A percentile compares a stretch with the other conserved stretches of the same genome.
Evolutionary conservation across 2,888 invertebrate species (phyloP).

Genomic region (Chloroclysta siterata): DNA sequence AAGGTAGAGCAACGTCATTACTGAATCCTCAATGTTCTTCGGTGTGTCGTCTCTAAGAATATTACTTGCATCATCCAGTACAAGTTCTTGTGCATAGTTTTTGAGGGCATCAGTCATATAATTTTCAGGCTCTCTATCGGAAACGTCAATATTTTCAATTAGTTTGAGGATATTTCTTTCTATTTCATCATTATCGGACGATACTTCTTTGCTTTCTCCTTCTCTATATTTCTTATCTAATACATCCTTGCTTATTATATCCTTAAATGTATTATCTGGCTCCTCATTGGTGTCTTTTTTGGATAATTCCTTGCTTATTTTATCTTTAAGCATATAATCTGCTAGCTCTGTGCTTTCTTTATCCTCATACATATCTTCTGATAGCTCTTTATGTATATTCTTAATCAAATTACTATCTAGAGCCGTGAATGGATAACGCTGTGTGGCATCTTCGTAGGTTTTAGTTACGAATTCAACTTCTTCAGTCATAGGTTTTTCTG

Average conservation of each 20-base stretch:
- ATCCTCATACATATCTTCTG: background rate
- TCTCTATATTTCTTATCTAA: background rate
- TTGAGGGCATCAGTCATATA: slow-evolving; percentile 1
- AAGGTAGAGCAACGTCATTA: slow-evolving; percentile 52
- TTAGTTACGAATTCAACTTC: slow-evolving; percentile 5
- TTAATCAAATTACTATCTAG: slow-evolving; percentile 18
- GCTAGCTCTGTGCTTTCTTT: too few species aligned
- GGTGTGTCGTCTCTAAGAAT: background rate
- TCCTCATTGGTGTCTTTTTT: too few species aligned
- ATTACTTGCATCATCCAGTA: background rate
- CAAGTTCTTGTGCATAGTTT: slow-evolving; percentile 4
- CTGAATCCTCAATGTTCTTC: slow-evolving; percentile 39
- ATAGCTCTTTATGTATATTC: background rate
- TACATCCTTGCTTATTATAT: background rate
- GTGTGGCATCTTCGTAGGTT: slow-evolving; percentile 6
- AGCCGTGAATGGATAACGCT: slow-evolving; percentile 22
- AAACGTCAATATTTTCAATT: slow-evolving; percentile 51
- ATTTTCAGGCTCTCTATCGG: slow-evolving; percentile 12
- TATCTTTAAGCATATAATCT: background rate
- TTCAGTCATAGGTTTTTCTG: slow-evolving; percentile 1
- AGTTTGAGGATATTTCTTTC: slow-evolving; percentile 49
- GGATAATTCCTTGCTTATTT: background rate
- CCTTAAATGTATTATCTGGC: background rate
- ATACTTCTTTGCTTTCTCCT: background rate
- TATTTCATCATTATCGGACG: slow-evolving; percentile 15